Base-by-base conservation (phyloP, 64 coral and sea anemone genomes). In the Stichodactyla helianthus region DNA sequence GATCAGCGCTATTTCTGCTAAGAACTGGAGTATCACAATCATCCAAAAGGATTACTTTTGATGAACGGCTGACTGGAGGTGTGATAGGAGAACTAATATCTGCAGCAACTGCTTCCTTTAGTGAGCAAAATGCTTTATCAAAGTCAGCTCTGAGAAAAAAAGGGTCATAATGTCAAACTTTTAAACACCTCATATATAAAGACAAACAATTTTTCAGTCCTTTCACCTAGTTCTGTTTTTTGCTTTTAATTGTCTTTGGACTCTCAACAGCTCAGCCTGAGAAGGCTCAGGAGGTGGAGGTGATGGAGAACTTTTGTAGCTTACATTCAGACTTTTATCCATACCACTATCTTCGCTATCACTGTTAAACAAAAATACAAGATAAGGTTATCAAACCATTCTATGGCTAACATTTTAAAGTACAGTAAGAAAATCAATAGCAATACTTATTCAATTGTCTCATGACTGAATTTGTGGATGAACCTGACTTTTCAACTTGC, bases 231-330 rank as follows among this genome's bases (percentile, higher is more conserved):
- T 13, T 0, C 7, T 81, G 12, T 81, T 81, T 81, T 81, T 81
- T 52, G 1, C 50, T 53, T 54, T 81, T 51, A 81, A 28, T 81
- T 81, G 78, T 81, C 78, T 81, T 20, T 81, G 78, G 6, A 81
- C 78, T 52, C 78, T 84, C 5, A 84, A n/a, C 16, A 84, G 27
- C 15, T 84, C 83, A 61, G 83, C 83, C 35, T 84, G 83, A 12
- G 59, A 63, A 17, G 83, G 83, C 23, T 91, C 88, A 7, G 92
- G 89, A 15, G 94, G 94, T n/a, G 94, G 94, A 2, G 68, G 68
- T 14, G 94, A 93, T 51, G 94, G 94, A 78, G 94, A 96, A 22
- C 85, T 87, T 35, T 54, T 81, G 55, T 77, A 26, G 82, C 59
- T 82, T 5, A 55, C 64, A 54, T 92, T 60, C 51, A 17, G 17